Conservation (phyloP, 2,888 invertebrate genomes). For the Agrochola litura region DNA sequence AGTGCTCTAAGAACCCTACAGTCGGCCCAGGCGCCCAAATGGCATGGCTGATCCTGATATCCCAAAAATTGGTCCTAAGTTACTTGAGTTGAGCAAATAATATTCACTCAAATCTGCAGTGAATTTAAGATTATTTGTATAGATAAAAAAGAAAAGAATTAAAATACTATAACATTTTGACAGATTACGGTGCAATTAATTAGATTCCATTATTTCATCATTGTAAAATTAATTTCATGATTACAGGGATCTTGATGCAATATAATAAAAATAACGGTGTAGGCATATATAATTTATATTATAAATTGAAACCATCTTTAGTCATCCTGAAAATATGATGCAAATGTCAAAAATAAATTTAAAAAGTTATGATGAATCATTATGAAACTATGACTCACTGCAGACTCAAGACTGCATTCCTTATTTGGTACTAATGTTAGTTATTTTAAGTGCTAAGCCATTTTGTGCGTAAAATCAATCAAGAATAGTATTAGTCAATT, state of each 20-base stretch:
- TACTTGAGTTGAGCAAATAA: too few relatives aligned
- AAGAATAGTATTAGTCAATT: not conserved
- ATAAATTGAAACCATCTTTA: not conserved
- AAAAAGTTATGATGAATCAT: slow-evolving; percentile 14
- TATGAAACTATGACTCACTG: slow-evolving; percentile 9
- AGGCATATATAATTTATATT: not conserved
- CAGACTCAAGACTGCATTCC: not conserved
- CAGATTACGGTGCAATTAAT: not conserved
- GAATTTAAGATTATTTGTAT: not conserved
- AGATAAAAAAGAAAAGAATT: not conserved
- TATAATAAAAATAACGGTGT: not conserved
- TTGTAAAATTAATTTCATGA: not conserved
- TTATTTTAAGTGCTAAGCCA: not conserved
- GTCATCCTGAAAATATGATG: not conserved
- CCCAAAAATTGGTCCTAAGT: not conserved
- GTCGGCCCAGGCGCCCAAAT: not conserved
- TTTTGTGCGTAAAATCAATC: not conserved
- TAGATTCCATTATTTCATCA: not conserved
- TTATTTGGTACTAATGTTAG: not conserved
- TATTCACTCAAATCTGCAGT: not conserved
- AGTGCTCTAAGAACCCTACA: not conserved
- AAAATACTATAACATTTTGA: not conserved
- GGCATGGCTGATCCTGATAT: not conserved
- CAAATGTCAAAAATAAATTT: not conserved
- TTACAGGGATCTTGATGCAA: not conserved